Percentiles rank a stretch among this genome's conserved stretches.
Conservation (phyloP, 2,888 invertebrate species). For the Andrena bicolor region DNA sequence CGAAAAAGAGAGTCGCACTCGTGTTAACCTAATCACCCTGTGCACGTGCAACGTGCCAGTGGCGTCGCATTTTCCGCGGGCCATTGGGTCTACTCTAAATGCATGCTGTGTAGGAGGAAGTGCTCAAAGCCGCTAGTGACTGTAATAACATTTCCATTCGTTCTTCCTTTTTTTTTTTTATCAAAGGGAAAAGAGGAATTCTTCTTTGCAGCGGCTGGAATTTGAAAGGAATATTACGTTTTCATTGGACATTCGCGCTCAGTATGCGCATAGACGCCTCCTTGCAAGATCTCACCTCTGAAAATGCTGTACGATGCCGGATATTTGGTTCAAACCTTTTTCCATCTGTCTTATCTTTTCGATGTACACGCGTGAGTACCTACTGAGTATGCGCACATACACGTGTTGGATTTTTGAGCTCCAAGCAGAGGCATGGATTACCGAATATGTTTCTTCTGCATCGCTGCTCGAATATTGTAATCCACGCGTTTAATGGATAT, state of each 20-base stretch:
- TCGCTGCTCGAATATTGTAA: neutral
- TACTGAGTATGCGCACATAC: neutral
- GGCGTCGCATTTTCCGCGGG: constrained; percentile 63
- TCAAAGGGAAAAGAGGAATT: neutral
- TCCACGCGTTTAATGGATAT: neutral
- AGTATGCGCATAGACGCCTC: constrained; percentile 31
- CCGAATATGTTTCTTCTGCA: neutral
- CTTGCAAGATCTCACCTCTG: constrained; percentile 15
- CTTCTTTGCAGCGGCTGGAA: constrained; percentile 40
- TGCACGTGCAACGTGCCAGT: constrained; percentile 61
- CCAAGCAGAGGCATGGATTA: neutral
- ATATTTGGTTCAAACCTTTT: neutral
- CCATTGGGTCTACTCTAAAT: constrained; percentile 67
- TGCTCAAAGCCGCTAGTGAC: constrained; percentile 53
- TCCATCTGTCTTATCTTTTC: neutral
- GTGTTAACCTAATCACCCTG: constrained; percentile 69
- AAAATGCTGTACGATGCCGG: constrained; percentile 12
- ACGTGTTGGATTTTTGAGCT: neutral
- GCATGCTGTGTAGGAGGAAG: constrained; percentile 51
- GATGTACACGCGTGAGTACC: neutral
- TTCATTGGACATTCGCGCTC: constrained; percentile 39
- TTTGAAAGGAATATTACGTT: constrained; percentile 50
- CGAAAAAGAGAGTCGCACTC: constrained; percentile 40
- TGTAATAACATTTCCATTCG: constrained; percentile 66
- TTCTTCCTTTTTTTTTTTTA: neutral